A percentile compares a stretch with the other conserved stretches of the same genome.
Evolutionary conservation across 2,888 invertebrate species (phyloP).

Genomic region (Clusia tigrina): DNA sequence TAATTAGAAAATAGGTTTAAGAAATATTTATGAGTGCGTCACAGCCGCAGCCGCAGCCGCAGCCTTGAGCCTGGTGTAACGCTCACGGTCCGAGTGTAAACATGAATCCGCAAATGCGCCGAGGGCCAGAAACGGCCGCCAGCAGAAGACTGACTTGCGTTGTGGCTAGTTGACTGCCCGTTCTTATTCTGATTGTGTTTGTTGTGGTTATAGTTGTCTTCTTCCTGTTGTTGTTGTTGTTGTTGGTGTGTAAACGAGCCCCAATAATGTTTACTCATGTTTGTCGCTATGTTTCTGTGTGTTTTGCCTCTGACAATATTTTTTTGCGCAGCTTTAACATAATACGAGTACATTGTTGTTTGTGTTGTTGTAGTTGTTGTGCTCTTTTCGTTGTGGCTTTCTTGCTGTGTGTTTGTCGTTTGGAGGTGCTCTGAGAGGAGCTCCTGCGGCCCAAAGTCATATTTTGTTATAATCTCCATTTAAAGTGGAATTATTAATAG

Average conservation of each 20-base stretch:
- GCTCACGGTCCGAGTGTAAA: neutral
- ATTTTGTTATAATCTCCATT: slow-evolving; percentile 32
- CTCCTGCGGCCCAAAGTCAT: slow-evolving; percentile 15
- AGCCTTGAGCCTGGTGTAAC: neutral
- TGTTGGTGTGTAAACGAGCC: slow-evolving; percentile 17
- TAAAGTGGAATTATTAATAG: slow-evolving; percentile 30
- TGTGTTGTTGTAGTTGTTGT: neutral
- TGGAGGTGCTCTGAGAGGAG: neutral
- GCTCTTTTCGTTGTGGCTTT: neutral
- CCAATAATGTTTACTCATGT: slow-evolving; percentile 28
- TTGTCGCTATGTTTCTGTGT: slow-evolving; percentile 23
- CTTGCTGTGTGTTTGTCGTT: too few species aligned
- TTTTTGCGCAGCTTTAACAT: neutral
- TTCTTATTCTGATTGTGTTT: neutral
- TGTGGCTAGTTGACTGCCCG: neutral
- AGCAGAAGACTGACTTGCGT: neutral
- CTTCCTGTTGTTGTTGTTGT: too few species aligned
- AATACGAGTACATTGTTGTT: neutral
- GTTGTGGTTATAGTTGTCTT: neutral
- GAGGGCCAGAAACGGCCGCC: neutral
- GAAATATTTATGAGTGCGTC: slow-evolving; percentile 26
- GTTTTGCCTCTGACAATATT: slow-evolving; percentile 10
- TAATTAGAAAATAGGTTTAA: slow-evolving; percentile 39
- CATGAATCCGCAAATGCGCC: neutral
- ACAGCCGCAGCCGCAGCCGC: too few species aligned